Conservation (phyloP, 2,113 vertebrate genomes). For the Grus americana region DNA sequence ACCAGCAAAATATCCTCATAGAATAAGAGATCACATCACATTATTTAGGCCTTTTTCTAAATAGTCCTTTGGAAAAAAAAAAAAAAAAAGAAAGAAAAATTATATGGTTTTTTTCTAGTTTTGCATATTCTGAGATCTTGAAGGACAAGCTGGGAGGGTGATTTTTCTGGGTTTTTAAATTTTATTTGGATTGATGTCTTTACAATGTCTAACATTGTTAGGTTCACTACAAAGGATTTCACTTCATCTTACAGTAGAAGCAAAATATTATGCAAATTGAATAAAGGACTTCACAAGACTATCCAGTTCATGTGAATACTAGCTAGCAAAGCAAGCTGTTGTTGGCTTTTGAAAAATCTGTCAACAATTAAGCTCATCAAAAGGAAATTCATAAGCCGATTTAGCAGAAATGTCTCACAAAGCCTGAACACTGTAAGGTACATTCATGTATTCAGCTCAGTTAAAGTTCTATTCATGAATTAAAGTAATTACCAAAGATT, state of each 20-base stretch:
- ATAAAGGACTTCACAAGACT: constrained; percentile 52
- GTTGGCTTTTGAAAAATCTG: constrained; percentile 62
- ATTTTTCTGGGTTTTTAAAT: background rate
- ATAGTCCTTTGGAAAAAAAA: background rate
- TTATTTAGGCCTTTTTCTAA: background rate
- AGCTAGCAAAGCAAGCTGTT: constrained; percentile 45
- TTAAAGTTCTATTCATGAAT: constrained; percentile 50
- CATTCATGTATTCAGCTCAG: constrained; percentile 30
- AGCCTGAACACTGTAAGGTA: constrained; percentile 43
- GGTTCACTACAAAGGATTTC: constrained; percentile 19
- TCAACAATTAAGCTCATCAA: constrained; percentile 68
- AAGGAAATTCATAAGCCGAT: constrained; percentile 57
- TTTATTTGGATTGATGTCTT: constrained; percentile 7
- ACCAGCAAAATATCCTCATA: background rate
- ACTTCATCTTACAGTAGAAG: constrained; percentile 23
- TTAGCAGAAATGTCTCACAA: constrained; percentile 43
- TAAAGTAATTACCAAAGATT: constrained; percentile 41
- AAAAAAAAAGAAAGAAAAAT: background rate
- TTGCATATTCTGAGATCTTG: background rate
- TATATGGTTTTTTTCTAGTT: background rate
- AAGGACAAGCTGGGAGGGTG: background rate
- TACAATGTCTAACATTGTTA: constrained; percentile 27
- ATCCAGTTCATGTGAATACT: constrained; percentile 44
- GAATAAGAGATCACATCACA: background rate
- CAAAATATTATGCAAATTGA: constrained; percentile 55